phyloP scores from a whole-genome alignment of 2,113 vertebrate genomes.

The Hippocampus barbouri region DNA sequence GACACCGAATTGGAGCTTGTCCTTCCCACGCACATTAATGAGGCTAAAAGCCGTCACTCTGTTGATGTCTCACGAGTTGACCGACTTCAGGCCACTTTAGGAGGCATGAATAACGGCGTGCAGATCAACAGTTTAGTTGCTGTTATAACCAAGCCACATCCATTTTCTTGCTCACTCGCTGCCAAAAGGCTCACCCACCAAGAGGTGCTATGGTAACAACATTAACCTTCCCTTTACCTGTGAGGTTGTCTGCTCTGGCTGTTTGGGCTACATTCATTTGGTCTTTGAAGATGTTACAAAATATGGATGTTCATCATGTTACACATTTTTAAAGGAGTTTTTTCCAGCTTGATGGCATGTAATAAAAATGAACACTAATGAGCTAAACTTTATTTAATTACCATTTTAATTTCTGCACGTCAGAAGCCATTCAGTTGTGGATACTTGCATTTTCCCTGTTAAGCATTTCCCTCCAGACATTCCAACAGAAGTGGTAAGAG shows the following conservation, averaged over 20 bases:
- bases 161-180: neutral
- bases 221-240: neutral
- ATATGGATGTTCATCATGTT: neutral
- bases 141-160: neutral
- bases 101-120: neutral
- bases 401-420: neutral
- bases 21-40: neutral
- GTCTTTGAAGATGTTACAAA: neutral
- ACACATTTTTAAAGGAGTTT: neutral
- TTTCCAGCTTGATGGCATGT: neutral
- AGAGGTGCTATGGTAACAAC: neutral
- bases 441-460: neutral
- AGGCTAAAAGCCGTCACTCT: neutral
- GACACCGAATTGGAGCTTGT: neutral
- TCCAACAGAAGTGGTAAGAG: constrained; percentile 1
- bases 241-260: neutral
- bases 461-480: constrained; percentile 2
- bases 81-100: neutral
- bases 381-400: neutral
- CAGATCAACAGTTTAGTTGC: neutral
- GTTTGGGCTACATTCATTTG: neutral
- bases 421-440: neutral
- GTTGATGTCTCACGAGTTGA: neutral
- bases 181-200: neutral
- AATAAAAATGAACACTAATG: neutral